Conservation (phyloP, 2,888 invertebrate species). For the Rhagonycha fulva region DNA sequence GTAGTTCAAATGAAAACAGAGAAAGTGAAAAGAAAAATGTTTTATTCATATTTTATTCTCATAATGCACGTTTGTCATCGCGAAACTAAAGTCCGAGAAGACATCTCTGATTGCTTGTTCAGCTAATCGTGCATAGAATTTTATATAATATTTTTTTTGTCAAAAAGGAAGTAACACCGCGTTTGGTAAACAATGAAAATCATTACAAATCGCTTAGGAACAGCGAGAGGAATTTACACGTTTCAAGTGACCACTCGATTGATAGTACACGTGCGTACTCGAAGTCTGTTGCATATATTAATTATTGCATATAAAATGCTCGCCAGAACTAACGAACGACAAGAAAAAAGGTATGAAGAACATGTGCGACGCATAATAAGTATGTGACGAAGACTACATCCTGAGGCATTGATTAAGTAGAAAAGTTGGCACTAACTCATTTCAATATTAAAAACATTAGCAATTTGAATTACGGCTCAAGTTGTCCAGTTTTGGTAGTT, state of each 20-base stretch:
- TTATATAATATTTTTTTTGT: background rate
- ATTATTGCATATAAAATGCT: background rate
- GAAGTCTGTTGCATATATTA: background rate
- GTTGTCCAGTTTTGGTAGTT: background rate
- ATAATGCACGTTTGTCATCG: background rate
- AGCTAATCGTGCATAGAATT: background rate
- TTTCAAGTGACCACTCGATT: background rate
- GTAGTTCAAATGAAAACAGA: background rate
- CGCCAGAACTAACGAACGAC: background rate
- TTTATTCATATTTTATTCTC: background rate
- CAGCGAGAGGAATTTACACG: background rate
- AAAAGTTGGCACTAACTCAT: background rate
- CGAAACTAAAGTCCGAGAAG: background rate
- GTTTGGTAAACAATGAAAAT: background rate
- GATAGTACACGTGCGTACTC: background rate
- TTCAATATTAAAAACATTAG: background rate
- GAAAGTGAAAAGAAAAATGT: background rate
- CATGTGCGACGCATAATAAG: slow-evolving; percentile 34
- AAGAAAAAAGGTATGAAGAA: slow-evolving; percentile 15
- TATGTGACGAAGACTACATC: slow-evolving; percentile 18
- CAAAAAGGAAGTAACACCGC: background rate
- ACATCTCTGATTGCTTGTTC: background rate
- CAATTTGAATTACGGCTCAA: background rate
- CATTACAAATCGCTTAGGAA: background rate
- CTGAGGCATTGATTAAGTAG: slow-evolving; percentile 33